Evolutionary conservation across 1,140 invertebrate genomes (phyloP).

Genomic region (Bombus huntii): DNA sequence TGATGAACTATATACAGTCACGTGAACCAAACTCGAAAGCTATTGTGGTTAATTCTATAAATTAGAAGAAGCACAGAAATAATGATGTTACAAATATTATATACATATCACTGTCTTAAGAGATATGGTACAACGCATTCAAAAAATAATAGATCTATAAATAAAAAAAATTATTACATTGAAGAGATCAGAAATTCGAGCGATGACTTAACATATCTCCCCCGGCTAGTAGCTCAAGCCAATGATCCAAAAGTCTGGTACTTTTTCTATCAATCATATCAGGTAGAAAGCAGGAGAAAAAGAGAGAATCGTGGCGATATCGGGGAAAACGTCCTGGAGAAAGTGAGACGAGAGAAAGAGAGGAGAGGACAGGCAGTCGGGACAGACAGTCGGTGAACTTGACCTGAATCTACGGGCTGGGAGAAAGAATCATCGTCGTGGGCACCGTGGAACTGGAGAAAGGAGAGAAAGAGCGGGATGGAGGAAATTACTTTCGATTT

Average conservation of each 20-base stretch:
- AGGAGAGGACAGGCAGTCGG: slow-evolving; percentile 62
- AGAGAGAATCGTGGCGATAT: neutral
- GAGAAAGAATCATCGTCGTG: slow-evolving; percentile 73
- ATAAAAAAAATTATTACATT: too few relatives aligned
- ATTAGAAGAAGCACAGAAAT: too few relatives aligned
- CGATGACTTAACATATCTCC: too few relatives aligned
- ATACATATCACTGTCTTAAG: too few relatives aligned
- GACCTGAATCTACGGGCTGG: slow-evolving; percentile 71
- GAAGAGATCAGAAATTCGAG: too few relatives aligned
- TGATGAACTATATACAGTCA: too few relatives aligned
- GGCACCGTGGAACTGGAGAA: slow-evolving; percentile 70
- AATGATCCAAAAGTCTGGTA: neutral
- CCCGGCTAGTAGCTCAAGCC: too few relatives aligned
- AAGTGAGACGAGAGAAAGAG: slow-evolving; percentile 50
- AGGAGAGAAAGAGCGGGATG: slow-evolving; percentile 66
- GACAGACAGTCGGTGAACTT: slow-evolving; percentile 71
- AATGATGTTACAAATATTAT: too few relatives aligned
- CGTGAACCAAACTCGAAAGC: too few relatives aligned
- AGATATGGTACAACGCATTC: too few relatives aligned
- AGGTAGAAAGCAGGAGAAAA: neutral
- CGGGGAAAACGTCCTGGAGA: slow-evolving; percentile 37
- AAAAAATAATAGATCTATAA: too few relatives aligned
- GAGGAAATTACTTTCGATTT: slow-evolving; percentile 74
- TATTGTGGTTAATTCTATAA: too few relatives aligned
- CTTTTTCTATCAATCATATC: neutral